phyloP scores from a whole-genome alignment of 2,888 invertebrate genomes.

The Pollenia amentaria region DNA sequence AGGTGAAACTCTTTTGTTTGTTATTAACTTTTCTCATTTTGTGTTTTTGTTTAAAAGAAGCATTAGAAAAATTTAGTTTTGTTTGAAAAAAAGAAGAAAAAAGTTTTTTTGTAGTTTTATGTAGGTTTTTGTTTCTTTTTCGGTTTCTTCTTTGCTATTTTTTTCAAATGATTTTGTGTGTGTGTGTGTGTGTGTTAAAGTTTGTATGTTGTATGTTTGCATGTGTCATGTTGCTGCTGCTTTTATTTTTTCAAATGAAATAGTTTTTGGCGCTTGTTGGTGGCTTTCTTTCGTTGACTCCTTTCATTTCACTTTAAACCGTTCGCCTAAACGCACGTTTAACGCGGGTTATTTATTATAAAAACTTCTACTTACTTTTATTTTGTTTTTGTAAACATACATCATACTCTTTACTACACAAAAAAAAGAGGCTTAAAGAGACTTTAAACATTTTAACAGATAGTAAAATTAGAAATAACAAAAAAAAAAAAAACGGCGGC shows the following conservation, averaged over 20 bases:
- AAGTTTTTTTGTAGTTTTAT: slow-evolving; percentile 57
- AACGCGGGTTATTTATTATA: slow-evolving; percentile 80
- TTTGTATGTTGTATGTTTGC: slow-evolving; percentile 14
- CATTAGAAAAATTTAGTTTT: slow-evolving; percentile 49
- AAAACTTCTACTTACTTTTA: slow-evolving; percentile 52
- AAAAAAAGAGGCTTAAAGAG: neutral
- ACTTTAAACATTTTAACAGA: slow-evolving; percentile 23
- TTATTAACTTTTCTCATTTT: slow-evolving; percentile 19
- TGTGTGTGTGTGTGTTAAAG: slow-evolving; percentile 18
- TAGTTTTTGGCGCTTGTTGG: slow-evolving; percentile 77
- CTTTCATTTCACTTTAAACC: slow-evolving; percentile 85
- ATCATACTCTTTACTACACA: slow-evolving; percentile 27
- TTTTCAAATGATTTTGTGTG: slow-evolving; percentile 37
- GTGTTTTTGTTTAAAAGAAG: slow-evolving; percentile 38
- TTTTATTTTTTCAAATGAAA: slow-evolving; percentile 69
- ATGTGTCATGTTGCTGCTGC: slow-evolving; percentile 55
- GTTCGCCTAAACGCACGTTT: slow-evolving; percentile 85
- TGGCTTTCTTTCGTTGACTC: slow-evolving; percentile 85
- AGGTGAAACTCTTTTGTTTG: slow-evolving; percentile 56
- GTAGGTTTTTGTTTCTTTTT: slow-evolving; percentile 58
- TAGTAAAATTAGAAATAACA: slow-evolving; percentile 38
- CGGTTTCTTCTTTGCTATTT: slow-evolving; percentile 37
- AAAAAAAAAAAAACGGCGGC: neutral
- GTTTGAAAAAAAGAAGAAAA: slow-evolving; percentile 37
- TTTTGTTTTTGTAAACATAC: no score